Evolutionary conservation across 2,888 invertebrate genomes (phyloP).

Genomic region (Eilema griseolum): DNA sequence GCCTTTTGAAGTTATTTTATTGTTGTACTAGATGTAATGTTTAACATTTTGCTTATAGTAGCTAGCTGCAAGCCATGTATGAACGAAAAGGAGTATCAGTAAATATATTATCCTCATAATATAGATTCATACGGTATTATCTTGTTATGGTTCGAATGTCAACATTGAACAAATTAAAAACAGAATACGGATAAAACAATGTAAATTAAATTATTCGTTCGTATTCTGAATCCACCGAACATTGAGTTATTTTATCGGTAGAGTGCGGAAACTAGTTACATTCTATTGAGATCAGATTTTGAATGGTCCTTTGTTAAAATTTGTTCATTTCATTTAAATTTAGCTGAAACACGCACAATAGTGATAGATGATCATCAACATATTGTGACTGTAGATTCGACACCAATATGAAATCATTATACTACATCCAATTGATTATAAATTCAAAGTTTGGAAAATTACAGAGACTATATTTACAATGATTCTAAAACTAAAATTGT

Average conservation of each 20-base stretch:
- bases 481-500: neutral
- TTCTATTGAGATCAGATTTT: constrained; percentile 9
- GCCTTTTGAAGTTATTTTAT: neutral
- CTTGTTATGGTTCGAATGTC: neutral
- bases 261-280: constrained; percentile 3
- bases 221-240: neutral
- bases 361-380: neutral
- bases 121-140: neutral
- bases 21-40: neutral
- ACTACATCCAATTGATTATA: neutral
- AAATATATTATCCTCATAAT: neutral
- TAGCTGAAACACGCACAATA: neutral
- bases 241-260: neutral
- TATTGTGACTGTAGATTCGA: neutral
- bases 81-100: too few species aligned
- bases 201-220: neutral
- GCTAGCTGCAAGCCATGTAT: neutral
- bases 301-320: constrained; percentile 5
- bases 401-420: neutral
- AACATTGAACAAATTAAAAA: neutral
- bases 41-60: neutral
- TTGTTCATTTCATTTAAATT: neutral
- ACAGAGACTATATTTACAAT: neutral
- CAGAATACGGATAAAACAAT: too few species aligned
- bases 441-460: neutral